Conservation (phyloP, 2,888 invertebrate species). For the Oscheius myriophilus region DNA sequence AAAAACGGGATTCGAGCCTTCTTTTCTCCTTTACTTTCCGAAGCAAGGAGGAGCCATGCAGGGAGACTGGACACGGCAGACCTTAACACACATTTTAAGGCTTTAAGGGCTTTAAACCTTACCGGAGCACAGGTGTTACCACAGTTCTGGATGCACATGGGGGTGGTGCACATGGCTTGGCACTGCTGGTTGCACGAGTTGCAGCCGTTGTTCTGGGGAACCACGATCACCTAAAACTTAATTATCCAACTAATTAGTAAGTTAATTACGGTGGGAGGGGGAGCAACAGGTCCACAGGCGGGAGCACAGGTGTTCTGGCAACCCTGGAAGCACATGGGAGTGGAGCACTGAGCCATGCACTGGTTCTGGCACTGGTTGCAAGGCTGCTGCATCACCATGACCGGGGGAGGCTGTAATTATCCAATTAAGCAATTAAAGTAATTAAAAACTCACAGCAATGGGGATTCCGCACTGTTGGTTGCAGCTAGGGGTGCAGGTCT, state of each 20-base stretch:
- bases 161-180: slow-evolving; percentile 13
- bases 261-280: neutral
- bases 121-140: slow-evolving; percentile 10
- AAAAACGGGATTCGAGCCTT: too few species aligned
- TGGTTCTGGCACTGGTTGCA: slow-evolving; percentile 16
- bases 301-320: slow-evolving; percentile 14
- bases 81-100: too few species aligned
- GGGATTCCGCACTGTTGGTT: slow-evolving; percentile 19
- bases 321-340: slow-evolving; percentile 10
- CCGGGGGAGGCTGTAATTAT: neutral
- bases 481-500: slow-evolving; percentile 18
- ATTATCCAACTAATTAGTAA: too few species aligned
- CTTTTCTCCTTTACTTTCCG: too few species aligned
- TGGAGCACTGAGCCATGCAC: slow-evolving; percentile 13
- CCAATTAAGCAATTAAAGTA: neutral
- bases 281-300: slow-evolving; percentile 7
- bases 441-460: slow-evolving; percentile 3
- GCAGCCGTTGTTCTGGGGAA: neutral
- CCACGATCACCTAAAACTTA: too few species aligned
- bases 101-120: too few species aligned
- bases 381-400: slow-evolving; percentile 12
- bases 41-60: too few species aligned
- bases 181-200: slow-evolving; percentile 15
- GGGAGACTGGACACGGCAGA: too few species aligned
- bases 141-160: slow-evolving; percentile 10